Conservation (phyloP, 2,888 invertebrate species). For the Lysandra bellargus region DNA sequence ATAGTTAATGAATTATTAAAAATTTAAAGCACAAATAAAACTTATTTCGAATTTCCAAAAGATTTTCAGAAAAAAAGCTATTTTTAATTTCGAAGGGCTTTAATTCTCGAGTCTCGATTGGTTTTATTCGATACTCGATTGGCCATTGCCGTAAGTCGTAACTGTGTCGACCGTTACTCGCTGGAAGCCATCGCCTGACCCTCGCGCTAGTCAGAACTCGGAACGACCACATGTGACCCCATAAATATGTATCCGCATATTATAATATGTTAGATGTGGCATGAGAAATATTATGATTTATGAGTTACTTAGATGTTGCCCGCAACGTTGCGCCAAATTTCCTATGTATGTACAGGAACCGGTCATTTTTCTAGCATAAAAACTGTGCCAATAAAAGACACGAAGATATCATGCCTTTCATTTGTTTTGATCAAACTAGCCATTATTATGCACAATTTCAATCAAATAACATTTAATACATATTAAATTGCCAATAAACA, state of each 20-base stretch:
- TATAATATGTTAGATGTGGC: neutral
- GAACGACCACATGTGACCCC: neutral
- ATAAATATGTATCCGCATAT: neutral
- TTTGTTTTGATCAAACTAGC: too few species aligned
- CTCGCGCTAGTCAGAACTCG: neutral
- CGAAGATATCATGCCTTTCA: too few species aligned
- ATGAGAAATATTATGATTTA: neutral
- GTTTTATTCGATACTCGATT: neutral
- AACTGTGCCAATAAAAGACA: too few species aligned
- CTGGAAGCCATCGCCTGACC: slow-evolving; percentile 32
- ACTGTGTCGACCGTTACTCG: slow-evolving; percentile 63
- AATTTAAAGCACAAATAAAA: neutral
- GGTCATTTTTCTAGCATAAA: too few species aligned
- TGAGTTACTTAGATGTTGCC: too few species aligned
- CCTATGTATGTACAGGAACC: too few species aligned
- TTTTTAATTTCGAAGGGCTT: neutral
- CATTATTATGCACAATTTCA: too few species aligned
- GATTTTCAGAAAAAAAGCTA: too few species aligned
- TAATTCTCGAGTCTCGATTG: neutral
- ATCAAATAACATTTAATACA: too few species aligned
- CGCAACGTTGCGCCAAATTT: neutral
- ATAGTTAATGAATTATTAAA: neutral
- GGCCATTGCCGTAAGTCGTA: slow-evolving; percentile 21
- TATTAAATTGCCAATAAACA: too few species aligned
- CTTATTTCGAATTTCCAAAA: neutral